Conservation (phyloP, 1,140 invertebrate species). For the Psilanteris sp. region DNA sequence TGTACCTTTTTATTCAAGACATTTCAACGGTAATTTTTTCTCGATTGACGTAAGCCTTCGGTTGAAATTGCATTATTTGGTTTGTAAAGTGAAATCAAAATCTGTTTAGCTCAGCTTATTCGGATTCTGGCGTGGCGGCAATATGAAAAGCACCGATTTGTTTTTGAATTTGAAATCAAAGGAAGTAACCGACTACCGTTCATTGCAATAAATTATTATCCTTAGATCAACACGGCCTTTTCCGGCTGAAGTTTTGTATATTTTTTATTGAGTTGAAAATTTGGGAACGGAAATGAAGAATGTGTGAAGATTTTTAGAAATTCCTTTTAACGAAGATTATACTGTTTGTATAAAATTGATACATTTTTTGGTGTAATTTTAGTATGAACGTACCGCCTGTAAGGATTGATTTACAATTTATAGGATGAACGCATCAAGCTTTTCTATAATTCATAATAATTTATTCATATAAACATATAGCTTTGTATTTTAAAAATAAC, state of each 20-base stretch:
- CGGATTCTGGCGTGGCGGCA: too few relatives aligned
- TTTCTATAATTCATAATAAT: too few relatives aligned
- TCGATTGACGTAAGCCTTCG: too few relatives aligned
- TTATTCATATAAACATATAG: too few relatives aligned
- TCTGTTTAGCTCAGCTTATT: neutral
- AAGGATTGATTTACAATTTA: too few relatives aligned
- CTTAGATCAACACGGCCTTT: conserved; percentile 25
- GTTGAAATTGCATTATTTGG: neutral
- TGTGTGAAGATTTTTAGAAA: neutral
- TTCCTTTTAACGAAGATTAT: neutral
- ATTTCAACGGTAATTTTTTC: too few relatives aligned
- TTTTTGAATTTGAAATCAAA: conserved; percentile 32
- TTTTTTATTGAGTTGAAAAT: conserved; percentile 8
- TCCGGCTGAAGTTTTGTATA: conserved; percentile 7
- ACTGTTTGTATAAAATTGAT: neutral
- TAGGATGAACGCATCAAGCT: too few relatives aligned
- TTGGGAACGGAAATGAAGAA: neutral
- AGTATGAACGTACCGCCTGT: too few relatives aligned
- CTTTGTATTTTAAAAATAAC: too few relatives aligned
- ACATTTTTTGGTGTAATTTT: neutral
- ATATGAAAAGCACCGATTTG: conserved; percentile 2
- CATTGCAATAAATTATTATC: conserved; percentile 19
- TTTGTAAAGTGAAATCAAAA: conserved; percentile 1
- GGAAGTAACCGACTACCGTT: conserved; percentile 14
- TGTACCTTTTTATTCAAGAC: too few relatives aligned